Evolutionary conservation across 2,888 invertebrate genomes (phyloP), one percentile per base, ranked within the genome.

Genomic region (Aplocera efformata): DNA sequence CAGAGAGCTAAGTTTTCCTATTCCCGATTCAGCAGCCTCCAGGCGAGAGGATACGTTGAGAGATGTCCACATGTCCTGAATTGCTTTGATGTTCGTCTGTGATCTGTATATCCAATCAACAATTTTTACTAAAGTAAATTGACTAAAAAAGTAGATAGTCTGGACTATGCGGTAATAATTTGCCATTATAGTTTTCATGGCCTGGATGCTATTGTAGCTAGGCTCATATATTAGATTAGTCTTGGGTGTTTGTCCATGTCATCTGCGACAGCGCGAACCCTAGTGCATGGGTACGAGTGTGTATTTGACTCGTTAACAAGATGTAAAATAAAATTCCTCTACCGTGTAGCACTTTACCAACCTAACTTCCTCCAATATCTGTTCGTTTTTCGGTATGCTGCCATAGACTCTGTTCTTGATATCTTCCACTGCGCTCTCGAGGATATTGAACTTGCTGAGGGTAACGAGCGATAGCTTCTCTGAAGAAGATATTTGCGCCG

Each of bases 41-140:
- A 93, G 66, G 22, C 93, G 84, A 48, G 93, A 92, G 0, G 89
- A 88, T 0, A 93, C 79, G 50, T 90, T 91, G 38, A 93, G 70
- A 9, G 90, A 85, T 47, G 91, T 91, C 90, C 92, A 92, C 90
- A 93, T 90, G 42, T 92, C 92, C 7, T 90, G 84, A 10, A 91
- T 76, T 1, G 90, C 85, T 53, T 82, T 85, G 7, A 84, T 39
- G 42, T 84, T 85, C 1, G 78, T 72, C 60, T 82, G 83, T 1
- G 86, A 85, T 50, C 88, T 86, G 58, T 30, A 27, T 42, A 42
- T 25, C n/a, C n/a, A n/a, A n/a, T n/a, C n/a, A n/a, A n/a, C n/a
- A n/a, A n/a, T n/a, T n/a, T n/a, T n/a, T n/a, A n/a, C n/a, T n/a
- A n/a, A n/a, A n/a, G n/a, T n/a, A n/a, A n/a, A n/a, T n/a, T n/a